A percentile compares a stretch with the other conserved stretches of the same genome.
phyloP scores from a whole-genome alignment of 2,113 vertebrate genomes.

The Odocoileus hemionus region DNA sequence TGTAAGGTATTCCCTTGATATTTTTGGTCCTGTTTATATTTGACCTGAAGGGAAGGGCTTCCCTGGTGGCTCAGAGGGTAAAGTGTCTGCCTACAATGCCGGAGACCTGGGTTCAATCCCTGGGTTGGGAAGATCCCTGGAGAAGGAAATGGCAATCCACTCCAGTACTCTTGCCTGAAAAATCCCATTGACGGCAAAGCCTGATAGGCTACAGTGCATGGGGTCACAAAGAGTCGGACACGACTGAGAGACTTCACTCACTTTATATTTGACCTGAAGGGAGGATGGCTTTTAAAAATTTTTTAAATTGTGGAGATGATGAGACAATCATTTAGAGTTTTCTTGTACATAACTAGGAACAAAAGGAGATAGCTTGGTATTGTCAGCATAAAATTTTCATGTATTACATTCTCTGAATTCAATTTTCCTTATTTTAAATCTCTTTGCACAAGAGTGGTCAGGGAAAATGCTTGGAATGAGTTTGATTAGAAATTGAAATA shows the following conservation, averaged over 20 bases:
- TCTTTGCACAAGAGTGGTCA: neutral
- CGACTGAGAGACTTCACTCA: too few species aligned
- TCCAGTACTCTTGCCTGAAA: too few species aligned
- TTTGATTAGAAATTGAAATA: constrained; percentile 78
- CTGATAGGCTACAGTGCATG: too few species aligned
- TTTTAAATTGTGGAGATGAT: neutral
- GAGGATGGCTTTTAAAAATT: neutral
- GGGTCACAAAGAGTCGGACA: too few species aligned
- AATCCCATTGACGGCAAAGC: too few species aligned
- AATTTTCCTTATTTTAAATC: constrained; percentile 3
- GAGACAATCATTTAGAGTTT: neutral
- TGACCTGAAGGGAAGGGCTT: neutral
- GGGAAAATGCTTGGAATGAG: constrained; percentile 64
- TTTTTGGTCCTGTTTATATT: neutral
- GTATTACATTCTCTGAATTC: neutral
- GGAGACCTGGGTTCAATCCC: too few species aligned
- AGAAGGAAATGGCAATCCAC: too few species aligned
- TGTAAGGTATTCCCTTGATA: neutral
- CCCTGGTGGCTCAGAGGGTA: too few species aligned
- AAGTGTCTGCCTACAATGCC: too few species aligned
- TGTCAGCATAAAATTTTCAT: neutral
- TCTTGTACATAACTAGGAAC: neutral
- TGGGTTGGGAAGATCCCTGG: too few species aligned
- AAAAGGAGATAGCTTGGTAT: neutral
- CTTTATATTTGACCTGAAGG: neutral